A percentile compares a stretch with the other conserved stretches of the same genome.
Conservation (phyloP, 2,888 invertebrate species). For the Chesias legatella region DNA sequence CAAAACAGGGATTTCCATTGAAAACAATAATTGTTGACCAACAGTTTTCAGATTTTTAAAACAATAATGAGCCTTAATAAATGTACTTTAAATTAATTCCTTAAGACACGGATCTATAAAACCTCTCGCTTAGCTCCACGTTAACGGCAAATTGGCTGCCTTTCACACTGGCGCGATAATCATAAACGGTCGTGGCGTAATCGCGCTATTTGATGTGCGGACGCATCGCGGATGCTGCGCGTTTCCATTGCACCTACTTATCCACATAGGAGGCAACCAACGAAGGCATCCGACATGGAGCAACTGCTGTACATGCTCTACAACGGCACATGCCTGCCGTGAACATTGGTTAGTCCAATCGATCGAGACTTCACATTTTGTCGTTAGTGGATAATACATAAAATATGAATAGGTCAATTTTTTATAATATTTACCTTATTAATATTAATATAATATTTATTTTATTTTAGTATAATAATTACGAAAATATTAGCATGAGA, state of each 20-base stretch:
- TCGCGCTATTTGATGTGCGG: slow-evolving; percentile 42
- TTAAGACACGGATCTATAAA: slow-evolving; percentile 23
- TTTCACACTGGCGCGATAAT: slow-evolving; percentile 31
- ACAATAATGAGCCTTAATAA: slow-evolving; percentile 4
- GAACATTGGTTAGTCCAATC: too few relatives aligned
- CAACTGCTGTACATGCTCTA: too few relatives aligned
- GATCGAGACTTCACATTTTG: too few relatives aligned
- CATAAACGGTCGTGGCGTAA: slow-evolving; percentile 47
- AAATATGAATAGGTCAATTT: too few relatives aligned
- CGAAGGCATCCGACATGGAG: background rate
- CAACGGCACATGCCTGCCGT: too few relatives aligned
- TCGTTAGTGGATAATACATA: too few relatives aligned
- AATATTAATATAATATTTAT: too few relatives aligned
- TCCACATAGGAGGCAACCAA: background rate
- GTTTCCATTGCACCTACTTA: slow-evolving; percentile 34
- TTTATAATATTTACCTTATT: too few relatives aligned
- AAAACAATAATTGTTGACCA: too few relatives aligned
- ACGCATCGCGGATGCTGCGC: slow-evolving; percentile 22
- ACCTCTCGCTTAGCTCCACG: slow-evolving; percentile 22
- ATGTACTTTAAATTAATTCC: slow-evolving; percentile 18
- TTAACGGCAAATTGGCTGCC: slow-evolving; percentile 16
- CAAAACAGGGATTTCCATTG: too few relatives aligned
- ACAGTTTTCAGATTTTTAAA: background rate
- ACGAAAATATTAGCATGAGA: too few relatives aligned
- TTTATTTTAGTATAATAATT: too few relatives aligned